These are phyloP conservation scores for Sturnus vulgaris DNA, from an alignment of 2,113 vertebrate genomes.

Conservation along the genomic window DNA sequence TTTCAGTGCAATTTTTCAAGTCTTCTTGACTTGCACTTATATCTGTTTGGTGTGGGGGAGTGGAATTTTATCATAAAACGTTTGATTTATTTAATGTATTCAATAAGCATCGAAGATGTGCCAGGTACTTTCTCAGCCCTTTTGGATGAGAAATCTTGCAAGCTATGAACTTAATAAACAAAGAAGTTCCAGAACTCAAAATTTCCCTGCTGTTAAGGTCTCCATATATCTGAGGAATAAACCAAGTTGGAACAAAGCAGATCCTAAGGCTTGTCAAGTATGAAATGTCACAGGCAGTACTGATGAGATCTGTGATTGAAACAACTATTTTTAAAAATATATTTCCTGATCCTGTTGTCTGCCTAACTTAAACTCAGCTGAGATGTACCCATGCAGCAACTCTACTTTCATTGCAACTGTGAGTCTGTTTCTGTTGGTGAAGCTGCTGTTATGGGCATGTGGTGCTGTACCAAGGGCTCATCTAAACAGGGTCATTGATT, in stretches of 20 bases:
- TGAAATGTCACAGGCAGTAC: neutral
- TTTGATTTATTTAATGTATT: constrained; percentile 67
- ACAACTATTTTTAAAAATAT: neutral
- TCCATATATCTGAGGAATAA: neutral
- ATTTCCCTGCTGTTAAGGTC: neutral
- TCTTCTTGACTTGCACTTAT: constrained; percentile 39
- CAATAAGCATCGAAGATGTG: constrained; percentile 59
- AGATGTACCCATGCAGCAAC: neutral
- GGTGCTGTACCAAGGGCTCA: neutral
- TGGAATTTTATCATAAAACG: constrained; percentile 56
- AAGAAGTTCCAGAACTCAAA: constrained; percentile 22
- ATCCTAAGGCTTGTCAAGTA: neutral
- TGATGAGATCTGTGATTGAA: neutral
- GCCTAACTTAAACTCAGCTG: neutral
- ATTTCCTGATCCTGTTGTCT: neutral
- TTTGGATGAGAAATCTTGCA: constrained; percentile 61
- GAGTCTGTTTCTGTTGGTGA: neutral
- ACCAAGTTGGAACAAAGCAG: neutral
- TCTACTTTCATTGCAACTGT: neutral
- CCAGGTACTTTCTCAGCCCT: constrained; percentile 60
- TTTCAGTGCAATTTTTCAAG: constrained; percentile 42
- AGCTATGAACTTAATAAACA: constrained; percentile 50
- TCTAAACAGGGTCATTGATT: neutral
- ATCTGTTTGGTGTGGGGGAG: constrained; percentile 58
- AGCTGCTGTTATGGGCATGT: neutral